Percentiles rank a stretch among this genome's conserved stretches.
These are phyloP conservation scores for Stenodera caucasica DNA, from an alignment of 2,888 invertebrate genomes.

Conservation along the genomic window DNA sequence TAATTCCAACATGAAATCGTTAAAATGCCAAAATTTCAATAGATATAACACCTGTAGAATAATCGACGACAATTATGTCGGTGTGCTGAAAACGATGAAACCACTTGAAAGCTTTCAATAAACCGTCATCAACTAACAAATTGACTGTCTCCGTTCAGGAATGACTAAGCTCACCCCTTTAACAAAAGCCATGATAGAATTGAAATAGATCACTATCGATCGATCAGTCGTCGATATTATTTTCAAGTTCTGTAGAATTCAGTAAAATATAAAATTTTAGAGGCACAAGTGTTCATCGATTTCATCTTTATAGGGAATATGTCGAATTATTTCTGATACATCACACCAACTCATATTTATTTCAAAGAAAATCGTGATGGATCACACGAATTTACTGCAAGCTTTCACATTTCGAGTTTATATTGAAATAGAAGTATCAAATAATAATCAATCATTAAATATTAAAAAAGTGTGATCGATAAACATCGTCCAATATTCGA, in stretches of 20 bases:
- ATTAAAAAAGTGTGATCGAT: constrained; percentile 19
- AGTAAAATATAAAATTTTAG: neutral
- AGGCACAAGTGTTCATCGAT: neutral
- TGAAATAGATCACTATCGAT: neutral
- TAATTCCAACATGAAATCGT: too few species aligned
- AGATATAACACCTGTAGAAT: neutral
- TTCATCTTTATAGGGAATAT: neutral
- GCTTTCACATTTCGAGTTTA: neutral
- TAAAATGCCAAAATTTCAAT: too few species aligned
- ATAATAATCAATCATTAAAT: too few species aligned
- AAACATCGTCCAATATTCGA: neutral
- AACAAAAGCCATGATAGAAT: neutral
- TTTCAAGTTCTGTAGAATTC: neutral
- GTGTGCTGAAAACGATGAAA: neutral
- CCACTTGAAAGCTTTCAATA: constrained; percentile 4
- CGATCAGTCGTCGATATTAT: too few species aligned
- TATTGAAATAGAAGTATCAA: neutral
- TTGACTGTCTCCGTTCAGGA: neutral
- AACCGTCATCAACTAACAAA: neutral
- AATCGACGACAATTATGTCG: neutral
- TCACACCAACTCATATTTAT: neutral
- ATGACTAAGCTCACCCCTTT: neutral
- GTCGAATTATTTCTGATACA: neutral
- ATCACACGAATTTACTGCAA: neutral
- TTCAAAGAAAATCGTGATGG: neutral